These are phyloP conservation scores for Sylvilagus floridanus DNA, from an alignment of 2,797 vertebrate genomes.

Conservation along the genomic window DNA sequence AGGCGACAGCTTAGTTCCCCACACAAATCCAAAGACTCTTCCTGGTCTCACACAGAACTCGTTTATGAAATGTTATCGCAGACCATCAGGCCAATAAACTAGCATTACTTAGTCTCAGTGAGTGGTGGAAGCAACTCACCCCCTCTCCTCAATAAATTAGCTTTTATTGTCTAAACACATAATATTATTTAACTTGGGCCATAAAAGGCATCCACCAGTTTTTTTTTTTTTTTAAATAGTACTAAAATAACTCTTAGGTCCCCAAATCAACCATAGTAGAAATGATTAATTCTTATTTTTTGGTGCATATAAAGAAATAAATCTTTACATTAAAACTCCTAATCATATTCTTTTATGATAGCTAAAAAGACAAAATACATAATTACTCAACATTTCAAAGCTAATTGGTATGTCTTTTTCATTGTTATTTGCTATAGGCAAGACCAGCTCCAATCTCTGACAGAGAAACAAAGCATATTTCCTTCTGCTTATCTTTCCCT, in stretches of 20 bases:
- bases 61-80: neutral
- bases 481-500: slow-evolving; percentile 45
- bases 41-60: neutral
- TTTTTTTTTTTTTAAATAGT: neutral
- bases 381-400: slow-evolving; percentile 80
- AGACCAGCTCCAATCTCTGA: slow-evolving; percentile 70
- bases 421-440: slow-evolving; percentile 73
- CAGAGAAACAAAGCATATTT: slow-evolving; percentile 67
- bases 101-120: neutral
- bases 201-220: neutral
- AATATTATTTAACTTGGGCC: neutral
- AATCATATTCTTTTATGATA: slow-evolving; percentile 46
- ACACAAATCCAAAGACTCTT: neutral
- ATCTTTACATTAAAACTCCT: slow-evolving; percentile 10
- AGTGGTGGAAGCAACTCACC: neutral
- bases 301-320: neutral
- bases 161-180: neutral
- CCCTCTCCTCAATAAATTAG: neutral
- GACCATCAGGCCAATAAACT: neutral
- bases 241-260: too few relatives aligned
- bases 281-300: neutral
- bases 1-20: neutral
- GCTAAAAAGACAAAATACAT: slow-evolving; percentile 39
- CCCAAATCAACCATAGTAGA: neutral
- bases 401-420: slow-evolving; percentile 69